These are phyloP conservation scores for Puma concolor DNA, from an alignment of 2,113 vertebrate species.

Conservation along the genomic window DNA sequence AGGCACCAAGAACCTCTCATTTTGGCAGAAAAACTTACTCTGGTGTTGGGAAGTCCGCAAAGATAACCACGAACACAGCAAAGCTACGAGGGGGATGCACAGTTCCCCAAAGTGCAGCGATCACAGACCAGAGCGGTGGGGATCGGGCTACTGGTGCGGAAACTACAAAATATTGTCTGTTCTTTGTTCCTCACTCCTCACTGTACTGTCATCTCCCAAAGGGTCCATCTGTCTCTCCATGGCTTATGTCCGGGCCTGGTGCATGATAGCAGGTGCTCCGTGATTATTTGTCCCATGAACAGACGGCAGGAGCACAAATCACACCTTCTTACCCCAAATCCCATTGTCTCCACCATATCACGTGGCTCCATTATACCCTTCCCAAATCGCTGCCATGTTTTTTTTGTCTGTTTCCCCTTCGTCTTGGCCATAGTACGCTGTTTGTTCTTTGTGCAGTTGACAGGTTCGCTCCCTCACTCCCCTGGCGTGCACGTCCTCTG, in stretches of 20 bases:
- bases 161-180: neutral
- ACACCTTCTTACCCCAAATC: neutral
- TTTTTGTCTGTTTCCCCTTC: neutral
- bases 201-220: neutral
- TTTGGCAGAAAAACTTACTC: neutral
- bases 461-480: neutral
- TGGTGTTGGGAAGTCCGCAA: neutral
- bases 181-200: neutral
- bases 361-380: neutral
- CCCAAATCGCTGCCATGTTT: neutral
- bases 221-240: neutral
- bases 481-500: neutral
- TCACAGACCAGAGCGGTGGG: neutral
- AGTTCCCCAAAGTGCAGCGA: neutral
- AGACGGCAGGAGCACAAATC: neutral
- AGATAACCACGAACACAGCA: neutral
- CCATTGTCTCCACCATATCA: neutral
- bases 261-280: neutral
- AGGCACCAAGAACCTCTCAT: neutral
- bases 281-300: neutral
- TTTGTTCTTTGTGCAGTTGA: conserved; percentile 21
- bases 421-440: neutral
- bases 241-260: neutral
- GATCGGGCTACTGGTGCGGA: neutral
- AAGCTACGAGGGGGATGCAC: neutral